Evolutionary conservation across 2,797 vertebrate genomes (phyloP), one percentile per base, ranked within the genome.

Genomic region (Heliangelus exortis): DNA sequence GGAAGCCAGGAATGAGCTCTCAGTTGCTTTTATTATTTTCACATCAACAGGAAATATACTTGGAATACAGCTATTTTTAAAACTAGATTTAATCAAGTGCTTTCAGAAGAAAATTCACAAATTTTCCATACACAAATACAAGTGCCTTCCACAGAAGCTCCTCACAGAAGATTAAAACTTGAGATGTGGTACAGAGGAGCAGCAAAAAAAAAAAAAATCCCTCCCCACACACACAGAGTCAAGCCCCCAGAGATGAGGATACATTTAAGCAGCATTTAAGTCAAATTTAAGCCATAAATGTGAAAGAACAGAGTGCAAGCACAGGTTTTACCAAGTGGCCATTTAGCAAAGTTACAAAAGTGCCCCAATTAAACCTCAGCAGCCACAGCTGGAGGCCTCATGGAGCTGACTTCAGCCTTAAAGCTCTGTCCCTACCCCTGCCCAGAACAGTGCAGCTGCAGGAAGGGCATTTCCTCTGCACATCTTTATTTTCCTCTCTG

Each of bases 21-120:
- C 18, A 2, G 43, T 43, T 72, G 28, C 93, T 97, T 97, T 96
- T 96, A 96, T 96, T 96, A 51, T 83, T 93, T 84, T 85, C 50
- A 93, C 66, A 90, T 41, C 55, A 69, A 74, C 48, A 89, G 26
- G 51, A 96, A 89, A 93, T 53, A 75, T 15, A 36, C 75, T 54
- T 68, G 58, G 45, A 80, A 78, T 71, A 90, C 48, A 93, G 74
- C 14, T 23, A 75, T 85, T 75, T 87, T 96, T 71, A 67, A 84
- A 91, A 87, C 20, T 79, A 90, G 51, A 33, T 79, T 92, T 84
- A 78, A 92, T 90, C 65, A 33, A 86, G 71, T 67, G 58, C 65
- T 73, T 66, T 86, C 90, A 75, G 75, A 54, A 72, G 59, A 82
- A 23, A 53, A 81, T 28, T 62, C 41, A 75, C 53, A 17, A 17